A percentile compares a stretch with the other conserved stretches of the same genome.
phyloP scores from a whole-genome alignment of 2,113 vertebrate species.

The Dipodomys ordii region DNA sequence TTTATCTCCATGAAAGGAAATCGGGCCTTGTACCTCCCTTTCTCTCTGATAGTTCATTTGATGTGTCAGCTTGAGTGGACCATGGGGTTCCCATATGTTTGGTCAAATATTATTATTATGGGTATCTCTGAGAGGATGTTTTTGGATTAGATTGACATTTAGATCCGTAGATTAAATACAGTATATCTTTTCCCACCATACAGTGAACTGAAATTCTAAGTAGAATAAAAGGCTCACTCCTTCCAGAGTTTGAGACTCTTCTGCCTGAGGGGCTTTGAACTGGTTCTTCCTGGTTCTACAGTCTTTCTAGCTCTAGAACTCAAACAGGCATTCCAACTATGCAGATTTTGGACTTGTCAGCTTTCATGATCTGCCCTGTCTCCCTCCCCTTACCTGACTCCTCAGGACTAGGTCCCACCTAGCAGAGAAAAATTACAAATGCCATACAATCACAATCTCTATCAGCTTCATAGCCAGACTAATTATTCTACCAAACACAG shows the following conservation, averaged over 20 bases:
- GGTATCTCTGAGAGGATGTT: background rate
- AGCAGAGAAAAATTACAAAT: conserved; percentile 38
- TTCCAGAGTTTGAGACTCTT: background rate
- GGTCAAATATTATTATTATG: background rate
- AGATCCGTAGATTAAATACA: background rate
- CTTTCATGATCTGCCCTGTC: background rate
- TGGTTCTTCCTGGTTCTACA: background rate
- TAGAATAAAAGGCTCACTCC: background rate
- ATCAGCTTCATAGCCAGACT: background rate
- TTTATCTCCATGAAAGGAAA: background rate
- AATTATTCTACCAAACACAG: conserved; percentile 30
- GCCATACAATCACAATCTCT: background rate
- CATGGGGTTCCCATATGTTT: conserved; percentile 2
- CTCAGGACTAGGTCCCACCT: background rate
- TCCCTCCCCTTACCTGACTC: background rate
- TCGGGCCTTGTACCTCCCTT: background rate
- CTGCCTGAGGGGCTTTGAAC: background rate
- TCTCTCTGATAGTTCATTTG: background rate
- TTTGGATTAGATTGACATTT: conserved; percentile 23
- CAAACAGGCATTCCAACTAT: background rate
- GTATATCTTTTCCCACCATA: background rate
- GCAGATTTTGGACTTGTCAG: background rate
- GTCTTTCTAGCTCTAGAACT: background rate
- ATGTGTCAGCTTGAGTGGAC: background rate
- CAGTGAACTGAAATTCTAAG: background rate